These are phyloP conservation scores for Dioctria rufipes DNA, from an alignment of 2,888 invertebrate genomes.

Conservation along the genomic window DNA sequence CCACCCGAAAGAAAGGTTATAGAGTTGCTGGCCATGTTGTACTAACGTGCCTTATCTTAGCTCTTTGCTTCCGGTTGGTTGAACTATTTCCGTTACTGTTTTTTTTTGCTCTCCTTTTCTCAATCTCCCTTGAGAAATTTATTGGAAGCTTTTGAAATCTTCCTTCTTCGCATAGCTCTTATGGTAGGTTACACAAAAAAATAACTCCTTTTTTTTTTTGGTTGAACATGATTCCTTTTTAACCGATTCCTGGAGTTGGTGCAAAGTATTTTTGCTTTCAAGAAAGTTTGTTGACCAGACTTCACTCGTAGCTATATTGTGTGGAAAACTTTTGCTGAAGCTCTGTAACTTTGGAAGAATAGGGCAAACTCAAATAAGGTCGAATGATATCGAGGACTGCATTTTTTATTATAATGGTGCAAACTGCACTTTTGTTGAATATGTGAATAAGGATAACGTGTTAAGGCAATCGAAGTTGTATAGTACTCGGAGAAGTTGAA, in stretches of 20 bases:
- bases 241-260: not conserved
- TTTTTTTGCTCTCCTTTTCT: not conserved
- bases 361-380: not conserved
- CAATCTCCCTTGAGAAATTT: not conserved
- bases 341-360: not conserved
- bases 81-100: slow-evolving; percentile 1
- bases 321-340: not conserved
- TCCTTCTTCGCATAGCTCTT: not conserved
- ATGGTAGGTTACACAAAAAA: not conserved
- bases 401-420: not conserved
- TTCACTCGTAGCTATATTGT: not conserved
- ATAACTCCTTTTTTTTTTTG: not conserved
- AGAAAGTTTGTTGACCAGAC: not conserved
- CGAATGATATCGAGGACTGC: not conserved
- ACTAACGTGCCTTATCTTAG: slow-evolving; percentile 23
- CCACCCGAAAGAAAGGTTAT: not conserved
- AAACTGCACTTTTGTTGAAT: not conserved
- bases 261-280: not conserved
- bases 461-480: not conserved
- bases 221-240: not conserved
- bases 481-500: not conserved
- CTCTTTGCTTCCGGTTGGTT: slow-evolving; percentile 25
- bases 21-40: not conserved
- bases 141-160: slow-evolving; percentile 3
- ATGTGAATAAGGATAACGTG: not conserved